These are phyloP conservation scores for Dysidea cf. avara DNA, from an alignment of 37 sponge, comb jelly and placozoan genomes.

Conservation along the genomic window DNA sequence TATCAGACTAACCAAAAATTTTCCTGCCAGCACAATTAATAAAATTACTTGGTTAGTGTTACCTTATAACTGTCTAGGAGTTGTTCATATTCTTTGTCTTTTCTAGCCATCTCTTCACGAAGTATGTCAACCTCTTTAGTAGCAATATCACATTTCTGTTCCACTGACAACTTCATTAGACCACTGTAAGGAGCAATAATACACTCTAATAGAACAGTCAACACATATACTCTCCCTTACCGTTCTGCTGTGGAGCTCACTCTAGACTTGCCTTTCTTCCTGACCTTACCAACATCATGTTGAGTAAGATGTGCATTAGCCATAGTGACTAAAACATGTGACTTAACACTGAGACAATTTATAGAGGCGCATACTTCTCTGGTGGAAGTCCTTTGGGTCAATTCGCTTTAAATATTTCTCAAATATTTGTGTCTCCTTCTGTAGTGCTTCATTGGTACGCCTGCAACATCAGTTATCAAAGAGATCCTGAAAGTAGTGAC, in stretches of 20 bases:
- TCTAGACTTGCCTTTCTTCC: slow-evolving; percentile 39
- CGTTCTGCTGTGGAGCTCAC: slow-evolving; percentile 21
- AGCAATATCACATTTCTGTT: slow-evolving; percentile 98
- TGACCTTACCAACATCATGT: slow-evolving; percentile 21
- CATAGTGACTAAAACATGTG: not conserved
- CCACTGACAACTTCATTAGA: slow-evolving; percentile 77
- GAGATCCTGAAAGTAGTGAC: not conserved
- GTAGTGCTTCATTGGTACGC: slow-evolving; percentile 45
- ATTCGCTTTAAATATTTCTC: slow-evolving; percentile 82
- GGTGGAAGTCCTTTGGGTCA: slow-evolving; percentile 80
- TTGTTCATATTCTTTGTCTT: slow-evolving; percentile 74
- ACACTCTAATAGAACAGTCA: too few species aligned
- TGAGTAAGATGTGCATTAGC: slow-evolving; percentile 21
- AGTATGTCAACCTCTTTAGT: slow-evolving; percentile 91
- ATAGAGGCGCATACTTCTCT: slow-evolving; percentile 25
- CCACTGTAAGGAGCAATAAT: too few species aligned
- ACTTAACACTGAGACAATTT: not conserved
- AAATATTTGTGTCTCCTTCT: slow-evolving; percentile 79
- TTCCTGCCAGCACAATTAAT: not conserved
- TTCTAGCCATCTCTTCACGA: slow-evolving; percentile 77
- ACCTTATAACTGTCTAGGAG: slow-evolving; percentile 77
- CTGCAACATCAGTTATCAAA: slow-evolving; percentile 24
- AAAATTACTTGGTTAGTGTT: not conserved
- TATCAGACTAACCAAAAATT: too few species aligned
- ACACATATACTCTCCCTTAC: not conserved